phyloP scores from a whole-genome alignment of 2,797 vertebrate species.

The Diplodus puntazzo region DNA sequence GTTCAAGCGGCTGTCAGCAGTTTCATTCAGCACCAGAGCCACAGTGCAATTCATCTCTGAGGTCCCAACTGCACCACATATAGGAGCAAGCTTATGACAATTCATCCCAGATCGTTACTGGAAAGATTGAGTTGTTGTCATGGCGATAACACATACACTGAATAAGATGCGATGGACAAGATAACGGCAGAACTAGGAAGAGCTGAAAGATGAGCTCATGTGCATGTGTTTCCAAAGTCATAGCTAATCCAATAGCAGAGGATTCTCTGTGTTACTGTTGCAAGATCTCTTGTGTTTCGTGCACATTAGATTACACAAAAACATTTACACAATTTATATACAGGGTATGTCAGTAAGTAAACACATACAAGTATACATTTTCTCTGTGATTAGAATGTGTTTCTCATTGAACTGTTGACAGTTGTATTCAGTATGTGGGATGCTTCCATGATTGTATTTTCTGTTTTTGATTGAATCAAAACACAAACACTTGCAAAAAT shows the following conservation, averaged over 20 bases:
- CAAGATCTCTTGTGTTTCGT: background rate
- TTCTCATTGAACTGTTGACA: background rate
- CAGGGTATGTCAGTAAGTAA: background rate
- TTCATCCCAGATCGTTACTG: conserved; percentile 4
- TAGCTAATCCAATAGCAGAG: background rate
- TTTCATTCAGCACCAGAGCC: background rate
- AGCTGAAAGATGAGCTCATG: background rate
- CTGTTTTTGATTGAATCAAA: background rate
- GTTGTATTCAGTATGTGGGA: background rate
- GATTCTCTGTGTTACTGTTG: background rate
- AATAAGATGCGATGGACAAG: background rate
- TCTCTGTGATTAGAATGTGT: background rate
- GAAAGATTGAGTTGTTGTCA: background rate
- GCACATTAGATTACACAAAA: background rate
- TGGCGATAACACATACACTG: background rate
- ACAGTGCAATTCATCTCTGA: background rate
- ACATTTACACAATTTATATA: background rate
- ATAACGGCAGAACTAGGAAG: background rate
- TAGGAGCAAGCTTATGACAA: background rate
- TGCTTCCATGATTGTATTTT: conserved; percentile 1
- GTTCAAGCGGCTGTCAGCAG: background rate
- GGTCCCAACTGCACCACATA: background rate
- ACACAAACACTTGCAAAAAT: background rate
- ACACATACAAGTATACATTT: background rate
- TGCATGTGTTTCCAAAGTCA: background rate